Evolutionary conservation across 92 coral and sea anemone species (phyloP).

Genomic region (Blastomussa wellsi): DNA sequence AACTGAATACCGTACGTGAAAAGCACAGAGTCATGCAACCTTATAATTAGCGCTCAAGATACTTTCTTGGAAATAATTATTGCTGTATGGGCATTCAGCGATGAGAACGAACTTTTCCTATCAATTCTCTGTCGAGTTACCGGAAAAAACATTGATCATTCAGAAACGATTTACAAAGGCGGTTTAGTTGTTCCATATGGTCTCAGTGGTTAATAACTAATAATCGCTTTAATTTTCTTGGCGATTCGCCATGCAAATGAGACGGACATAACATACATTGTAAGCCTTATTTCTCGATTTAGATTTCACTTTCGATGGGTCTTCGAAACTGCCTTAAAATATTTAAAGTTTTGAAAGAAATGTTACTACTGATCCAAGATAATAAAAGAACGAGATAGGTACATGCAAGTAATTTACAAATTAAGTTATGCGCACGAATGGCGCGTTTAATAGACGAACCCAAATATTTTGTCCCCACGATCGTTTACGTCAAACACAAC

Average conservation of each 20-base stretch:
- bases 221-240: not conserved
- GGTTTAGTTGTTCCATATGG: slow-evolving; percentile 19
- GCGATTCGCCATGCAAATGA: not conserved
- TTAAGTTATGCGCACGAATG: not conserved
- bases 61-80: not conserved
- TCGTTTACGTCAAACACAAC: not conserved
- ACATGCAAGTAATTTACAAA: not conserved
- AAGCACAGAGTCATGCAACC: not conserved
- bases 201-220: not conserved
- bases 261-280: too few species aligned
- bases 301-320: not conserved
- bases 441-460: not conserved
- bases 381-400: not conserved
- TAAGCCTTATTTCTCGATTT: not conserved
- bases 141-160: not conserved
- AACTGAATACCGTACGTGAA: not conserved
- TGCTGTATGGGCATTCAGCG: not conserved
- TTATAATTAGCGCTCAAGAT: not conserved
- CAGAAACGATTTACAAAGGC: not conserved
- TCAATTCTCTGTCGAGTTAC: not conserved
- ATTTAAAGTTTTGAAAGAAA: not conserved
- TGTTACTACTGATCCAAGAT: not conserved
- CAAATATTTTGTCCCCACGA: not conserved
- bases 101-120: not conserved
- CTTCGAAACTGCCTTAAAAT: not conserved